These are phyloP conservation scores for Lordiphosa fenestrarum DNA, from an alignment of 2,888 invertebrate species.

Conservation along the genomic window DNA sequence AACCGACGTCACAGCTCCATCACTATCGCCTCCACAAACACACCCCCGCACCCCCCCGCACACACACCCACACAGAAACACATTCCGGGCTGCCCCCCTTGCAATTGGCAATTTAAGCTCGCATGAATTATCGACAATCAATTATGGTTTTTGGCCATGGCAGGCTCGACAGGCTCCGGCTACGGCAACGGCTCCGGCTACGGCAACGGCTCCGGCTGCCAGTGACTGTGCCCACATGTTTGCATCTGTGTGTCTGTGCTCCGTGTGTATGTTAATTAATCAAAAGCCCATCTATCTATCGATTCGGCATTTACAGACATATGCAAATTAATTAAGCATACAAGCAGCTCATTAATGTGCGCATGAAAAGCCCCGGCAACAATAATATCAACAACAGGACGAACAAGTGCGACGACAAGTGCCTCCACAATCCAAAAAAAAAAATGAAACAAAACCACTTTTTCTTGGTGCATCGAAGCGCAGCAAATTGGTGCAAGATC, in stretches of 20 bases:
- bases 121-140: slow-evolving; percentile 77
- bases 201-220: slow-evolving; percentile 3
- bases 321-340: slow-evolving; percentile 67
- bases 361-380: slow-evolving; percentile 43
- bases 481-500: neutral
- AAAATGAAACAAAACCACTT: neutral
- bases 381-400: slow-evolving; percentile 15
- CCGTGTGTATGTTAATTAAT: slow-evolving; percentile 60
- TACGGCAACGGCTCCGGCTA: neutral
- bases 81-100: slow-evolving; percentile 23
- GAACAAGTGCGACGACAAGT: neutral
- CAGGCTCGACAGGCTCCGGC: slow-evolving; percentile 24
- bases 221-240: slow-evolving; percentile 10
- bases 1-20: slow-evolving; percentile 32
- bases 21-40: slow-evolving; percentile 15
- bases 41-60: neutral
- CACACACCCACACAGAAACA: neutral
- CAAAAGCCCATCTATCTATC: slow-evolving; percentile 69
- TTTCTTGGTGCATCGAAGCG: slow-evolving; percentile 2
- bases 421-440: slow-evolving; percentile 3
- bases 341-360: slow-evolving; percentile 67
- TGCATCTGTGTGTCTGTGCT: slow-evolving; percentile 14
- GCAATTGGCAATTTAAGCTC: slow-evolving; percentile 78
- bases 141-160: slow-evolving; percentile 69
- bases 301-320: slow-evolving; percentile 68